Evolutionary conservation across 2,888 invertebrate species (phyloP), one percentile per base, ranked within the genome.

Genomic region (Polydrusus cervinus): DNA sequence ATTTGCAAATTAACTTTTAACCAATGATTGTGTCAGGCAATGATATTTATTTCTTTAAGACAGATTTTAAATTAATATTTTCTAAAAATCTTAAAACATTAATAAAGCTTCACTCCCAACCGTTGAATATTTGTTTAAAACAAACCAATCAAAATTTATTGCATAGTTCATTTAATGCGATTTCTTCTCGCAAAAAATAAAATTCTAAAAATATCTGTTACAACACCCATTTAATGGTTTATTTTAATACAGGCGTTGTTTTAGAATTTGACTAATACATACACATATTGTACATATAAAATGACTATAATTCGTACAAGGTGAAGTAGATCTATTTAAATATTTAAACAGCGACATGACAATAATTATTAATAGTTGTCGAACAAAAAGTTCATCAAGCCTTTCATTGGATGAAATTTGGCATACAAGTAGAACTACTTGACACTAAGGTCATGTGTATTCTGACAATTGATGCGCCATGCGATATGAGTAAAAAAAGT

Each of bases 201-300:
- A 60, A 60, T 14, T 60, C 57, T 60, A 60, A 60, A 60, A 60
- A 60, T 60, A 60, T 2, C 18, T 14, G 16, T 60, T 60, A 60
- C 57, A 60, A 13, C 57, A 60, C 57, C 14, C 38, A 10, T 60
- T 38, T 38, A 60, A 60, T 60, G 18, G 57, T 60, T 60, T 60
- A 16, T 60, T 60, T 60, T 16, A 60, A 60, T 60, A 60, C 25
- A 53, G 25, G 5, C 30, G n/a, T n/a, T 53, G 53, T 53, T 53
- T 30, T 53, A 53, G 30, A 53, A 53, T 25, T 25, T 30, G 30
- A 30, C 53, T 53, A 30, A 30, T 30, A 53, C 30, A 53, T 30
- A n/a, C 13, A 53, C 9, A 30, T 53, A 53, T n/a, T 47, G 16
- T 16, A 47, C 3, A 47, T 16, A 13, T 43, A 47, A 16, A n/a